These are phyloP conservation scores for Byasa hedistus DNA, from an alignment of 2,888 invertebrate genomes.

Conservation along the genomic window DNA sequence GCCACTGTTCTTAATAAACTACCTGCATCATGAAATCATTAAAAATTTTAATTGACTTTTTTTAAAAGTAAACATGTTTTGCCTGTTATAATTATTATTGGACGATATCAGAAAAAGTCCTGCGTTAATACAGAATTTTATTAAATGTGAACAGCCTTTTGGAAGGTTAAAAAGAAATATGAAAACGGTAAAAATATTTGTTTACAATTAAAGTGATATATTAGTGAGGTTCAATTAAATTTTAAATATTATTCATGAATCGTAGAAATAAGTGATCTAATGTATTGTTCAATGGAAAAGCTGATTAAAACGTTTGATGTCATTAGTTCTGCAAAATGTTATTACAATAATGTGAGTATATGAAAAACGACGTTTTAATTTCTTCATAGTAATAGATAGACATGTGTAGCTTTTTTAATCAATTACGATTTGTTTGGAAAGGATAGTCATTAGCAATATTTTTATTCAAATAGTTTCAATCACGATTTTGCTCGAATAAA, in stretches of 20 bases:
- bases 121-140: no score
- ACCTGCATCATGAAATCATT: conserved; percentile 6
- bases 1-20: conserved; percentile 1
- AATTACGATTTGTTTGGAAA: no score
- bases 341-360: background rate
- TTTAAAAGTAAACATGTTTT: background rate
- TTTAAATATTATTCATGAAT: conserved; percentile 4
- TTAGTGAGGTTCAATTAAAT: background rate
- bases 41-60: conserved; percentile 5
- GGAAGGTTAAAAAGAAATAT: no score
- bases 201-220: background rate
- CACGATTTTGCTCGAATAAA: no score
- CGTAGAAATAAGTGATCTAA: conserved; percentile 1
- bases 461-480: no score
- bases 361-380: background rate
- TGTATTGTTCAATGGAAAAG: conserved; percentile 9
- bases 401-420: no score
- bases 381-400: background rate
- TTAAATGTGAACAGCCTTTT: no score
- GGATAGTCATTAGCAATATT: no score
- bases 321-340: conserved; percentile 1
- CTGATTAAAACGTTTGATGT: conserved; percentile 3
- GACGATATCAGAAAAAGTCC: no score
- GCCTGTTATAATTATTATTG: no score
- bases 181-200: background rate